Evolutionary conservation across 2,888 invertebrate species (phyloP), one percentile per base, ranked within the genome.

Genomic region (Trichopoda pennipes): DNA sequence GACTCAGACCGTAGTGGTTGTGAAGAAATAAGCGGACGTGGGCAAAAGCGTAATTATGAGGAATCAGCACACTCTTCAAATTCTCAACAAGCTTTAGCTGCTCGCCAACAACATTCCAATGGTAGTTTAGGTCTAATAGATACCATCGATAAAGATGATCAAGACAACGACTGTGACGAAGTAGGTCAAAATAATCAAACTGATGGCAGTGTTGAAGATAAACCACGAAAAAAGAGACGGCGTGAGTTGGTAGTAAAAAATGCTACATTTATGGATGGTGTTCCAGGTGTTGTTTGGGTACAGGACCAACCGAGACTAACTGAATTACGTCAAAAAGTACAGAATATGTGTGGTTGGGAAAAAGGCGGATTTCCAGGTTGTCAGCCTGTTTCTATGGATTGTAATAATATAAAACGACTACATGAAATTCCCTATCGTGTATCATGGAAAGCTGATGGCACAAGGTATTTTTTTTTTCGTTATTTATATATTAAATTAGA

Each of bases 361-460:
- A 92, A 91, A 6, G 93, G 93, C 17, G 98, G 97, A 0, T 99
- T 99, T 92, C 99, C 99, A 0, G 99, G 99, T 0, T 95, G 95
- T 2, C 99, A 99, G 89, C 99, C 99, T 0, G 98, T 99, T 0
- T 99, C 99, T 0, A 98, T 99, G 98, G 96, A 97, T 88, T 91
- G 92, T 1, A 88, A 93, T 0, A 99, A 99, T 90, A 92, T 99
- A 60, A 90, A 91, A 66, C 92, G 95, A 14, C 91, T 99, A 3
- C 92, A 93, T 38, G 91, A 94, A 85, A 96, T 96, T 88, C 96
- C 96, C 0, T 99, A 99, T 89, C 94, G 95, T 89, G 99, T 99
- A 1, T 99, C 99, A 2, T 99, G 99, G 99, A 99, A 99, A 90
- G 99, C 99, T 12, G 99, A 99, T 91, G 99, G 99, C 47, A 96